Conservation (phyloP, 2,797 vertebrate genomes). For the Poecilia gillii region DNA sequence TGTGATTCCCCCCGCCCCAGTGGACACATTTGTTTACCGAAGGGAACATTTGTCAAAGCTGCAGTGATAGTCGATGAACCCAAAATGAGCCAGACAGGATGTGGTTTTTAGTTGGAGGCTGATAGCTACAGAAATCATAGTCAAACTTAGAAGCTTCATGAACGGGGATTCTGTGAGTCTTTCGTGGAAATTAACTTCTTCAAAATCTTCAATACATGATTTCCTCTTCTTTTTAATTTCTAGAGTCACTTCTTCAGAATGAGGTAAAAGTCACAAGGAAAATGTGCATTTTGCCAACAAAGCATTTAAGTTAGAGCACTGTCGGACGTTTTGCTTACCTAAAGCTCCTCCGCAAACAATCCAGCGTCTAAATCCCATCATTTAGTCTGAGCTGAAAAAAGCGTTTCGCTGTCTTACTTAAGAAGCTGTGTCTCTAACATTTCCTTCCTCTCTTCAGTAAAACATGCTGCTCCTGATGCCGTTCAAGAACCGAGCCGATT, state of each 20-base stretch:
- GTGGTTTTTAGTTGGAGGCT: constrained; percentile 42
- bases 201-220: not conserved
- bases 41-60: constrained; percentile 2
- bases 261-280: not conserved
- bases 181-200: not conserved
- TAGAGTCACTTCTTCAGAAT: not conserved
- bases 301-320: not conserved
- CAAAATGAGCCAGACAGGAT: constrained; percentile 53
- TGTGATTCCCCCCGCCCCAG: rapidly evolving
- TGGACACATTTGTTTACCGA: constrained; percentile 3
- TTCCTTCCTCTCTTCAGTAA: constrained; percentile 9
- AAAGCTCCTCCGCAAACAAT: constrained; percentile 80
- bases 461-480: not conserved
- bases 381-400: constrained; percentile 44
- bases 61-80: constrained; percentile 23
- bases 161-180: not conserved
- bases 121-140: not conserved
- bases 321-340: constrained; percentile 72
- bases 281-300: not conserved
- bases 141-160: not conserved
- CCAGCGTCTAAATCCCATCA: constrained; percentile 84
- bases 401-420: constrained; percentile 14
- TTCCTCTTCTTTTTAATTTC: not conserved
- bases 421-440: constrained; percentile 20
- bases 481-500: not conserved